Base-by-base conservation (phyloP, 64 coral and sea anemone species). In the Porites australiensis region DNA sequence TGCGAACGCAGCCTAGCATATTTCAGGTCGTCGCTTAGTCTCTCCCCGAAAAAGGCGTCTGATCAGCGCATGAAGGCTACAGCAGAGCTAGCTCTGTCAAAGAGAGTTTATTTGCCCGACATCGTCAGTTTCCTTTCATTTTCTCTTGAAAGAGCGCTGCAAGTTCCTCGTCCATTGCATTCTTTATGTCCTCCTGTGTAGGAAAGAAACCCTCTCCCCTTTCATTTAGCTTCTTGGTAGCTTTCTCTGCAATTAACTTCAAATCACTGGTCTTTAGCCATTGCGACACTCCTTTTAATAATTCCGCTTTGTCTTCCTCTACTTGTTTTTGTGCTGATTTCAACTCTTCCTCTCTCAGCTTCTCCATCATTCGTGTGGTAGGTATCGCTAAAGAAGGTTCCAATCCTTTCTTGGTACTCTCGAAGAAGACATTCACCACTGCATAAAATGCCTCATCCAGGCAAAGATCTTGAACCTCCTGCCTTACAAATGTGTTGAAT, bases 401-500 rank as follows among this genome's bases (percentile, higher is more conserved):
- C 19, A 50, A 19, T 13, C 20, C 58, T 44, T 93, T 50, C 64
- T 44, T 76, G 11, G 77, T 61, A 44, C 68, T 57, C 10, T 54
- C 2, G 43, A 96, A 89, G 44, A 79, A 89, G 2, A 44, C 8
- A 1, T 37, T n/a, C 2, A 80, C 15, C 21, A 89, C 19, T 10
- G 22, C 49, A 8, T 72, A 13, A 47, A 96, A 86, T 3, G 89
- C 73, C 8, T 89, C 90, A 79, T 83, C 86, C 2, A 72, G 69
- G 16, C 43, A 51, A 83, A 69, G 18, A 19, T 49, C 6, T 0
- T 10, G 51, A 51, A 72, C 46, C 7, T 86, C 54, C 15, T 93
- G 53, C 67, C 55, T 79, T 6, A 89, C 86, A 70, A 96, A 89
- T 44, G 51, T 15, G 16, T 13, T 50, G 61, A 93, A 93, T n/a